Evolutionary conservation across 1,140 invertebrate species (phyloP), one percentile per base, ranked within the genome.

Genomic region (Dryas iulia): DNA sequence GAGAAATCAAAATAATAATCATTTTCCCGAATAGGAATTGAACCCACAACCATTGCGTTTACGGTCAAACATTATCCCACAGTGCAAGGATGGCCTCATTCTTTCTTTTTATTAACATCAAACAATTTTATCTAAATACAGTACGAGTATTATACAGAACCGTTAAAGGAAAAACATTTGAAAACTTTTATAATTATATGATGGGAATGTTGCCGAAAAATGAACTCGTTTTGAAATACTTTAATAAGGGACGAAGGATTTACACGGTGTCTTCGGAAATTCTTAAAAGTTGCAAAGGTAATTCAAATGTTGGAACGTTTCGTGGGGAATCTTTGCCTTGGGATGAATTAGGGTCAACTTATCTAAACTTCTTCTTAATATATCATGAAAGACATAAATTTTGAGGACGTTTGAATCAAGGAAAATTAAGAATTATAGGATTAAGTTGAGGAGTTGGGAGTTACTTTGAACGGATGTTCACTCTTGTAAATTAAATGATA

Each of bases 281-380:
- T 68, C 54, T 39, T 18, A 31, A 54, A 69, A 69, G 67, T 69
- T 69, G 18, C 24, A 39, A 57, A 66, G 66, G 65, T 73, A 69
- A 73, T 66, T 73, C 66, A 66, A 69, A 69, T 65, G 69, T 64
- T 69, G 64, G 28, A 33, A 28, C 28, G 25, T 33, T 52, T 52
- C 53, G 54, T 56, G 60, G 47, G 14, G 66, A 21, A 52, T 58
- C 30, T 25, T 26, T 25, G 59, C 56, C 62, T 12, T 53, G 53
- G 62, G 58, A 58, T 63, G 56, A 69, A 58, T 64, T 64, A 68
- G 56, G 56, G 61, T 64, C 67, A 69, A 64, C 33, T 59, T 69
- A 64, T 69, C 56, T 52, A 2, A 64, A 64, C 60, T 59, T 69
- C 33, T 56, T 26, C 28, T 35, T 63, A 59, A 64, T 59, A 63